Percentiles rank a stretch among this genome's conserved stretches.
Conservation (phyloP, 2,888 invertebrate species). For the Melinaea menophilus region DNA sequence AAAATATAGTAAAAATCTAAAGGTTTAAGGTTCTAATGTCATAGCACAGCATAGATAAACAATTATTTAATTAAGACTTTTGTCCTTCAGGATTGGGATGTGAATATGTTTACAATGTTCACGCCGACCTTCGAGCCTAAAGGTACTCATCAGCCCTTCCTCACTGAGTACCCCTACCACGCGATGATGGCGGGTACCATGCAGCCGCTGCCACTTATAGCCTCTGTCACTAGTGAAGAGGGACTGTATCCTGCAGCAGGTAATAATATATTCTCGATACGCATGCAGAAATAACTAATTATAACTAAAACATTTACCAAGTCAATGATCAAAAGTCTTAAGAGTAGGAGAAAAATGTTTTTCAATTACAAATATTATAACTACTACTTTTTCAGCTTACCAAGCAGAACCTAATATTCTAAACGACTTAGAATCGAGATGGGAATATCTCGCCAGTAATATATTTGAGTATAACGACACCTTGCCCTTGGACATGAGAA, state of each 20-base stretch:
- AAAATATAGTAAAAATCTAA: background rate
- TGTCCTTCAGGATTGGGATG: slow-evolving; percentile 60
- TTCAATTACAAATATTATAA: too few relatives aligned
- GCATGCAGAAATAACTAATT: too few relatives aligned
- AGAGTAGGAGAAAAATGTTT: too few relatives aligned
- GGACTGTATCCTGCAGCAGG: slow-evolving; percentile 85
- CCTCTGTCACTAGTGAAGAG: slow-evolving; percentile 83
- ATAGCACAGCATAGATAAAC: too few relatives aligned
- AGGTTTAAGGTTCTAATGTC: background rate
- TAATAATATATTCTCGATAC: slow-evolving; percentile 2
- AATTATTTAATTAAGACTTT: too few relatives aligned
- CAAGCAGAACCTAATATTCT: slow-evolving; percentile 61
- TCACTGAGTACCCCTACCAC: slow-evolving; percentile 81
- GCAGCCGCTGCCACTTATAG: slow-evolving; percentile 83
- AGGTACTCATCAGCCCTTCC: slow-evolving; percentile 74
- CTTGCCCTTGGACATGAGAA: slow-evolving; percentile 62
- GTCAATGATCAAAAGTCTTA: too few relatives aligned
- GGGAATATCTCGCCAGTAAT: slow-evolving; percentile 78
- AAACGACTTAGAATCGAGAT: slow-evolving; percentile 73
- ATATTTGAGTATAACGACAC: slow-evolving; percentile 81
- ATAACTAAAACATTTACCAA: too few relatives aligned
- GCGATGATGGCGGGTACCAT: slow-evolving; percentile 79
- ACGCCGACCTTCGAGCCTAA: slow-evolving; percentile 82
- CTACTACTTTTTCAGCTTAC: slow-evolving; percentile 41
- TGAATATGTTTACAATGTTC: slow-evolving; percentile 85